A percentile compares a stretch with the other conserved stretches of the same genome.
Evolutionary conservation across 2,797 vertebrate genomes (phyloP).

Genomic region (Peromyscus eremicus): DNA sequence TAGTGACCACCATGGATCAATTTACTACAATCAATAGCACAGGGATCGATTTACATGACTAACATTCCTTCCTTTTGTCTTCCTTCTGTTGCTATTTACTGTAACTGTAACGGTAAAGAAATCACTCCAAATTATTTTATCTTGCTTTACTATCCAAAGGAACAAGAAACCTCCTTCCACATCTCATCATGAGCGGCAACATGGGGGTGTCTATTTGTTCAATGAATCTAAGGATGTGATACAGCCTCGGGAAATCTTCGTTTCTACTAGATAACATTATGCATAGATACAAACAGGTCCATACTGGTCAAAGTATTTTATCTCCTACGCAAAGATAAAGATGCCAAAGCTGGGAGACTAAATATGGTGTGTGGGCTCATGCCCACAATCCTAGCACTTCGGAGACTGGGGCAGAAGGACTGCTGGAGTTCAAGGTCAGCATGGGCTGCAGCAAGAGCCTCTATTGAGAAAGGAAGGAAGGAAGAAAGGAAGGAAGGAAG

Average conservation of each 20-base stretch:
- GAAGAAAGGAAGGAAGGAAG: too few relatives aligned
- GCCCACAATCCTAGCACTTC: not conserved
- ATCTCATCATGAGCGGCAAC: constrained; percentile 46
- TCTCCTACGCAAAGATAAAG: not conserved
- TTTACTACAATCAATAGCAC: not conserved
- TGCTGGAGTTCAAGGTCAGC: not conserved
- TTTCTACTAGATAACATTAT: not conserved
- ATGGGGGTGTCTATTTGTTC: constrained; percentile 29
- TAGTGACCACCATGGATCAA: constrained; percentile 45
- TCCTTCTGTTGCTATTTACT: constrained; percentile 39
- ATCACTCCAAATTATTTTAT: constrained; percentile 34
- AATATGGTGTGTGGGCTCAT: not conserved
- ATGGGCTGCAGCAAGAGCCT: not conserved
- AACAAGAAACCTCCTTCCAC: constrained; percentile 42
- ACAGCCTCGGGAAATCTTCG: constrained; percentile 45
- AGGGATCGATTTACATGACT: constrained; percentile 53
- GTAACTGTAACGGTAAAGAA: constrained; percentile 29
- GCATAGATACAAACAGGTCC: constrained; percentile 26
- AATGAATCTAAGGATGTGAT: constrained; percentile 33
- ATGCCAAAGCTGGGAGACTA: not conserved
- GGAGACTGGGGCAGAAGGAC: not conserved
- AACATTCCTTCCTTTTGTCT: constrained; percentile 43
- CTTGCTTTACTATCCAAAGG: constrained; percentile 48
- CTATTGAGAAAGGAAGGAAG: not conserved
- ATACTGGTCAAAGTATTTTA: not conserved